Conservation (phyloP, 2,888 invertebrate species). For the Lycocerus yunnanus region DNA sequence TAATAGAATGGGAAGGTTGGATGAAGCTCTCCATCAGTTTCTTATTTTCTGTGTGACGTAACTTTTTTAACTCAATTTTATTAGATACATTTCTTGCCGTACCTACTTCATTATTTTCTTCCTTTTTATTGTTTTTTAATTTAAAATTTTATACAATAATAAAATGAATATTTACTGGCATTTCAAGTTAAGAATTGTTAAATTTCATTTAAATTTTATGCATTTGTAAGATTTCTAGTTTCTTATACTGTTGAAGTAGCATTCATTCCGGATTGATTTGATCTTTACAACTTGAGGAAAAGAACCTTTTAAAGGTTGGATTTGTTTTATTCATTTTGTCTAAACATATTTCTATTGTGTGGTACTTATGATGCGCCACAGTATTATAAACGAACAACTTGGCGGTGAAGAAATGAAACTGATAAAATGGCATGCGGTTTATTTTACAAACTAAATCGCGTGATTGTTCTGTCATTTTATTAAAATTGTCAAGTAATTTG, state of each 20-base stretch:
- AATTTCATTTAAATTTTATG: neutral
- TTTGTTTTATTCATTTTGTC: neutral
- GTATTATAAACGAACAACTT: neutral
- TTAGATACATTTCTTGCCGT: neutral
- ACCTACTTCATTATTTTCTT: neutral
- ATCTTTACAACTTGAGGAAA: neutral
- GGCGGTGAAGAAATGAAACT: neutral
- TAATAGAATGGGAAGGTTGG: neutral
- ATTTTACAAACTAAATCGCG: neutral
- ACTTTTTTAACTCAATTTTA: neutral
- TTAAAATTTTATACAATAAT: neutral
- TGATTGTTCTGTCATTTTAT: slow-evolving; percentile 4
- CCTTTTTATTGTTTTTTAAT: neutral
- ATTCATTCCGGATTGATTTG: neutral
- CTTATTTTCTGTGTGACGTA: slow-evolving; percentile 1
- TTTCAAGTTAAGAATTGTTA: neutral
- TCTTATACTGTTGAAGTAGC: neutral
- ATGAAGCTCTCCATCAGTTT: neutral
- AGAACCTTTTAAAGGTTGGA: neutral
- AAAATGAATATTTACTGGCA: neutral
- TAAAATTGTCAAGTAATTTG: slow-evolving; percentile 21
- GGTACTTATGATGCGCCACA: neutral
- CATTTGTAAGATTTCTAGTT: neutral
- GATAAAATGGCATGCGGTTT: neutral
- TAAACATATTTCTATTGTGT: too few relatives aligned